Percentiles rank a stretch among this genome's conserved stretches.
phyloP scores from a whole-genome alignment of 2,888 invertebrate genomes.

The Chirona hameri region DNA sequence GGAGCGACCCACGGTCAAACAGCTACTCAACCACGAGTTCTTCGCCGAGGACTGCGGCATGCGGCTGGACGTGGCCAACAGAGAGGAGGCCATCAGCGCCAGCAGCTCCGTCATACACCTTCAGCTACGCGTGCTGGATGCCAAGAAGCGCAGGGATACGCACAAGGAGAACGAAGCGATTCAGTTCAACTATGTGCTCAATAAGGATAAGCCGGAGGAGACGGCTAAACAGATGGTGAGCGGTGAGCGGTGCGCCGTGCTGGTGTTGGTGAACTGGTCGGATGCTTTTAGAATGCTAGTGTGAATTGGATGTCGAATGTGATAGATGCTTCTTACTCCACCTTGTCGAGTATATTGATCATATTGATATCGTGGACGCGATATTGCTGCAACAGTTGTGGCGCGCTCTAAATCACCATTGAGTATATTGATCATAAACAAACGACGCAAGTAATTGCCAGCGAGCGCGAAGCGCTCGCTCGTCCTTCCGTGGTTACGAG shows the following conservation, averaged over 20 bases:
- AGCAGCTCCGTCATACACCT: conserved; percentile 71
- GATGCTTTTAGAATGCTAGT: too few species aligned
- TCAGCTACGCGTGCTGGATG: conserved; percentile 86
- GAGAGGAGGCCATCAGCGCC: conserved; percentile 51
- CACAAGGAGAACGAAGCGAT: conserved; percentile 99
- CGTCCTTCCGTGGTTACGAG: too few species aligned
- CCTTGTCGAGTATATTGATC: too few species aligned
- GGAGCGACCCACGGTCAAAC: conserved; percentile 89
- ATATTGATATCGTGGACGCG: too few species aligned
- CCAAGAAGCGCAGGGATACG: conserved; percentile 93
- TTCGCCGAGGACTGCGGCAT: conserved; percentile 91
- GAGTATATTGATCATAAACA: too few species aligned
- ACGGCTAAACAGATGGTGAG: conserved; percentile 87
- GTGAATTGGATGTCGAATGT: too few species aligned
- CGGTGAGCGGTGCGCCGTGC: conserved; percentile 52
- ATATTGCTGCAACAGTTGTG: too few species aligned
- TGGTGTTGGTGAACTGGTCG: too few species aligned
- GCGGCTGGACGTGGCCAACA: conserved; percentile 66
- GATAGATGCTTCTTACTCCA: too few species aligned
- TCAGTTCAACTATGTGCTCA: conserved; percentile 95
- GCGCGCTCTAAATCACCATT: too few species aligned
- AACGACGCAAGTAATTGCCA: too few species aligned
- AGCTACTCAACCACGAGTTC: conserved; percentile 90
- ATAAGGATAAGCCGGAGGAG: conserved; percentile 85
- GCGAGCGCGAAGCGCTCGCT: too few species aligned